A percentile compares a stretch with the other conserved stretches of the same genome.
phyloP scores from a whole-genome alignment of 2,888 invertebrate species.

The Diarsia rubi region DNA sequence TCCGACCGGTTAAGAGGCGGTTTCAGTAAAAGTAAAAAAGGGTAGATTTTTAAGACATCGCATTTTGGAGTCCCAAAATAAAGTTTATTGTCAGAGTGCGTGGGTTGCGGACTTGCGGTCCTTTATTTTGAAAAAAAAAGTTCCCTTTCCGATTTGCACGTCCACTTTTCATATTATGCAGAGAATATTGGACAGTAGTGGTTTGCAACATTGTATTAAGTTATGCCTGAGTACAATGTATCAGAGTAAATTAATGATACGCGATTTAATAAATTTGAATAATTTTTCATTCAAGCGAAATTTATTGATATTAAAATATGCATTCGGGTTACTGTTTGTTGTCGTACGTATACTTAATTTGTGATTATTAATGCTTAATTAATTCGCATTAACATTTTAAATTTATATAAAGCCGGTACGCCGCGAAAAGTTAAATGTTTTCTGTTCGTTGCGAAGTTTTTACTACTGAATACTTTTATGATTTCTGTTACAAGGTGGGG shows the following conservation, averaged over 20 bases:
- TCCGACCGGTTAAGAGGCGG: constrained; percentile 78
- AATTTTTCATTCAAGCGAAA: constrained; percentile 54
- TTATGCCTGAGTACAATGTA: constrained; percentile 41
- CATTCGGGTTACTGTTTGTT: constrained; percentile 44
- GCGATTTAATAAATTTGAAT: constrained; percentile 56
- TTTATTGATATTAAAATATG: constrained; percentile 50
- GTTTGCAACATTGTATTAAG: constrained; percentile 60
- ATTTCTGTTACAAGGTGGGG: not conserved
- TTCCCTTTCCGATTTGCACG: constrained; percentile 42
- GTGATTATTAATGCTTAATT: constrained; percentile 45
- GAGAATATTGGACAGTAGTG: constrained; percentile 42
- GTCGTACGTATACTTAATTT: constrained; percentile 40
- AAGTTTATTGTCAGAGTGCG: constrained; percentile 84
- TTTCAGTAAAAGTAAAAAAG: constrained; percentile 79
- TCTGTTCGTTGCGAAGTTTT: not conserved
- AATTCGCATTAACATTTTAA: constrained; percentile 20
- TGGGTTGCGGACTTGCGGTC: constrained; percentile 72
- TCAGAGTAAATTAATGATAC: constrained; percentile 53
- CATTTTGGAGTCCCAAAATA: constrained; percentile 83
- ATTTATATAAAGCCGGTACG: not conserved
- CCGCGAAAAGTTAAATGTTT: not conserved
- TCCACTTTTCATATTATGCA: constrained; percentile 61
- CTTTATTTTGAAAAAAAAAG: constrained; percentile 68
- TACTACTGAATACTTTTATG: not conserved
- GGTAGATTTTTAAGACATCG: constrained; percentile 76